Percentiles rank a stretch among this genome's conserved stretches.
Conservation (phyloP, 2,888 invertebrate genomes). For the Ephialtes manifestator region DNA sequence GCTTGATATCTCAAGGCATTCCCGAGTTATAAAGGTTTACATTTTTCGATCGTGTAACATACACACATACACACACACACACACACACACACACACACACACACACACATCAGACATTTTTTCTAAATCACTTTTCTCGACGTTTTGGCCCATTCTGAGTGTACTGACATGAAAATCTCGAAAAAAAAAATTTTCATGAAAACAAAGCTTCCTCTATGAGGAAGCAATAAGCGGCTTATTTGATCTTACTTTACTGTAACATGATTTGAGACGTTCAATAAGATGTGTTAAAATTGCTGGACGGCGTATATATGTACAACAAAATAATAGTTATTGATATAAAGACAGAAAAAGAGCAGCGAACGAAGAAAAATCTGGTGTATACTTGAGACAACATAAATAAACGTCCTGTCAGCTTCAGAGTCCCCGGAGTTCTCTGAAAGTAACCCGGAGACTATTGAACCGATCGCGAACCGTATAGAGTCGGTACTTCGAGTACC, state of each 20-base stretch:
- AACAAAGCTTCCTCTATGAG: too few relatives aligned
- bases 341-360: slow-evolving; percentile 11
- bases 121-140: too few relatives aligned
- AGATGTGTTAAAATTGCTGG: not conserved
- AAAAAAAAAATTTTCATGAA: too few relatives aligned
- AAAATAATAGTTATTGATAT: slow-evolving; percentile 17
- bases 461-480: slow-evolving; percentile 43
- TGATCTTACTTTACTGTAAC: not conserved
- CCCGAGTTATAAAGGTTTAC: too few relatives aligned
- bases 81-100: too few relatives aligned
- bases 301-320: not conserved
- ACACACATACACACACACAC: too few relatives aligned
- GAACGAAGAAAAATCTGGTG: slow-evolving; percentile 48
- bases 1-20: too few relatives aligned
- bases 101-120: too few relatives aligned
- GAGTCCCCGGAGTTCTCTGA: slow-evolving; percentile 48
- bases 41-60: too few relatives aligned
- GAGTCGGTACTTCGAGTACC: slow-evolving; percentile 55
- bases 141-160: too few relatives aligned
- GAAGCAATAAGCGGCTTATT: not conserved
- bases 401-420: slow-evolving; percentile 68
- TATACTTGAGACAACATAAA: slow-evolving; percentile 65
- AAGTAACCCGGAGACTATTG: slow-evolving; percentile 51
- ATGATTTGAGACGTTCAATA: not conserved
- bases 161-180: too few relatives aligned